phyloP scores from a whole-genome alignment of 1,140 invertebrate species.

The Nasonia longicornis region DNA sequence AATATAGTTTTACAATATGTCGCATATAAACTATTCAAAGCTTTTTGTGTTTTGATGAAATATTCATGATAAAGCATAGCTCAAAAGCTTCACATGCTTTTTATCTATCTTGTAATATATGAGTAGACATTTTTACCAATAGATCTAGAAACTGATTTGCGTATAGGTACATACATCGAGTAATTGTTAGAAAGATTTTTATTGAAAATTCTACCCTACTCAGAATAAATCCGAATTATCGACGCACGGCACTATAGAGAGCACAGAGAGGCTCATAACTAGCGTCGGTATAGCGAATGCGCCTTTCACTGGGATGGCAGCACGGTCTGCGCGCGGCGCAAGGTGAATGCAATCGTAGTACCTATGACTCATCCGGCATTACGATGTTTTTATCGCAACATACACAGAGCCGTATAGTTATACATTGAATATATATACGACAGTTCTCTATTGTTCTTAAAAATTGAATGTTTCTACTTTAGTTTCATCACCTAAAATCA shows the following conservation, averaged over 20 bases:
- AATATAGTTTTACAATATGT: not conserved
- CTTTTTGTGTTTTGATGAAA: not conserved
- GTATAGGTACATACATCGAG: no score
- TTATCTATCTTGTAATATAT: not conserved
- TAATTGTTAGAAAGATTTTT: no score
- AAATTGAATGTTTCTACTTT: no score
- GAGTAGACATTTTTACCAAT: no score
- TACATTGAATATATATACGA: not conserved
- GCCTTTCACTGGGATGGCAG: conserved; percentile 24
- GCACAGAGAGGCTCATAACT: not conserved
- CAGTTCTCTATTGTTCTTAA: no score
- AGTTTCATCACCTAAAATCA: no score
- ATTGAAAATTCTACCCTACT: no score
- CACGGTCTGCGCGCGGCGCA: not conserved
- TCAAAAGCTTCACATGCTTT: not conserved
- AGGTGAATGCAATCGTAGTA: not conserved
- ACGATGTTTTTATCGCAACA: not conserved
- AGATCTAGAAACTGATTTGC: no score
- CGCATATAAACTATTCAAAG: not conserved
- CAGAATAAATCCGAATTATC: not conserved
- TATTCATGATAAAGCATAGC: not conserved
- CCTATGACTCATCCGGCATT: conserved; percentile 1
- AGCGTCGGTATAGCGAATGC: not conserved
- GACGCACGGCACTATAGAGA: conserved; percentile 5
- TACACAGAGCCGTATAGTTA: no score